Conservation (phyloP, 2,888 invertebrate genomes). For the Thera britannica region DNA sequence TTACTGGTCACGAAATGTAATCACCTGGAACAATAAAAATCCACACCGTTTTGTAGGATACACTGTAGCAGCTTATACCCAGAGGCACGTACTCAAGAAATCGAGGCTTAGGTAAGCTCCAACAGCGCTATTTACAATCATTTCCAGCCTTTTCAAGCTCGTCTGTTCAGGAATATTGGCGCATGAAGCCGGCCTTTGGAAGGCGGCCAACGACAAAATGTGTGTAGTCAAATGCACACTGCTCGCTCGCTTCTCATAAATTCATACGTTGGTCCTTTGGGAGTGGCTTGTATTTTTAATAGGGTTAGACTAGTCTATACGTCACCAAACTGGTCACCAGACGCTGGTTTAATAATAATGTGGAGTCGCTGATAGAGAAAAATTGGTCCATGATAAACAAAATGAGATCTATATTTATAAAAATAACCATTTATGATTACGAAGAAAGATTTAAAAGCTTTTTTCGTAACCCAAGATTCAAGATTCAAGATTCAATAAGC, state of each 20-base stretch:
- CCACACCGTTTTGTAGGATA: no score
- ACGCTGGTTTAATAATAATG: background rate
- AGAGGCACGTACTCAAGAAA: no score
- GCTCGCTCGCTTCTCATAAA: slow-evolving; percentile 10
- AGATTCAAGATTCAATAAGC: no score
- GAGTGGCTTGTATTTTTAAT: slow-evolving; percentile 19
- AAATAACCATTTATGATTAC: no score
- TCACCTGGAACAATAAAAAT: no score
- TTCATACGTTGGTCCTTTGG: slow-evolving; percentile 19
- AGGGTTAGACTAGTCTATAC: background rate
- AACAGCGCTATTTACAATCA: slow-evolving; percentile 24
- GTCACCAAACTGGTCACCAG: background rate
- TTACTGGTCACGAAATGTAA: no score
- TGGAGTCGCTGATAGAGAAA: no score
- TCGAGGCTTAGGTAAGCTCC: slow-evolving; percentile 4
- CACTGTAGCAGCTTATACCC: no score
- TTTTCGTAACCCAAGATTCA: no score
- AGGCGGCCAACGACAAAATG: slow-evolving; percentile 28
- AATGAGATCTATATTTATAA: no score
- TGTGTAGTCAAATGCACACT: slow-evolving; percentile 31
- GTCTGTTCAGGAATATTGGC: slow-evolving; percentile 31
- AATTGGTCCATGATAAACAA: no score
- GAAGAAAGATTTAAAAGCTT: no score
- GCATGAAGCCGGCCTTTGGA: slow-evolving; percentile 23
- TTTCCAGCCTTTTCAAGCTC: slow-evolving; percentile 28